phyloP scores from a whole-genome alignment of 2,113 vertebrate genomes.

The Brachyhypopomus occidentalis region DNA sequence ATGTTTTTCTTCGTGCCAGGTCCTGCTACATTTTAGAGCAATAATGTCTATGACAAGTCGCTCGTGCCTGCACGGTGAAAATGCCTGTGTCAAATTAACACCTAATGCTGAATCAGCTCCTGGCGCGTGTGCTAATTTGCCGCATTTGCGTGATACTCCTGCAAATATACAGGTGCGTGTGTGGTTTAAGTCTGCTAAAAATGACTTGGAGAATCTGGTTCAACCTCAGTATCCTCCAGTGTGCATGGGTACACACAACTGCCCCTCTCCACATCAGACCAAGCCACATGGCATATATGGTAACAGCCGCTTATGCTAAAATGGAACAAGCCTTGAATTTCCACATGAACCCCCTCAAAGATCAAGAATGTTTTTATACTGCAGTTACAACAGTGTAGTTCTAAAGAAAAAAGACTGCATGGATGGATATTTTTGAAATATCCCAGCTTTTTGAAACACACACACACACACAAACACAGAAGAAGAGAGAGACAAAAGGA shows the following conservation, averaged over 20 bases:
- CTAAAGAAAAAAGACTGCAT: conserved; percentile 17
- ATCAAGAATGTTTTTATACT: neutral
- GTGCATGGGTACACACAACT: neutral
- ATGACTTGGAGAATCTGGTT: neutral
- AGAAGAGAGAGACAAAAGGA: neutral
- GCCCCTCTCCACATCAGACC: neutral
- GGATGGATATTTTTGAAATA: conserved; percentile 18
- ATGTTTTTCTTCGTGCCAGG: neutral
- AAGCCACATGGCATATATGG: neutral
- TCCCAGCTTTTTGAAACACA: conserved; percentile 17
- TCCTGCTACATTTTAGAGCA: neutral
- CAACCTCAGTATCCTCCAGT: neutral
- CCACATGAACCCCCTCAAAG: neutral
- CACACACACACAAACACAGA: conserved; percentile 18
- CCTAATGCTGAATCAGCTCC: too few relatives aligned
- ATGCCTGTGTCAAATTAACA: too few relatives aligned
- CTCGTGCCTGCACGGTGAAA: too few relatives aligned
- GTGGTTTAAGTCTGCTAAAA: neutral
- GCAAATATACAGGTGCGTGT: neutral
- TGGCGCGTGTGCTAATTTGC: too few relatives aligned
- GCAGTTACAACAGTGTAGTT: conserved; percentile 3
- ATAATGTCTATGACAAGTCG: neutral
- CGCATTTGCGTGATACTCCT: neutral
- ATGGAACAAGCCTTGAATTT: conserved; percentile 11
- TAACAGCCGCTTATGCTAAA: neutral